Evolutionary conservation across 53 echinoderm and acorn worm species (phyloP).

Genomic region (Holothuria leucospilota): DNA sequence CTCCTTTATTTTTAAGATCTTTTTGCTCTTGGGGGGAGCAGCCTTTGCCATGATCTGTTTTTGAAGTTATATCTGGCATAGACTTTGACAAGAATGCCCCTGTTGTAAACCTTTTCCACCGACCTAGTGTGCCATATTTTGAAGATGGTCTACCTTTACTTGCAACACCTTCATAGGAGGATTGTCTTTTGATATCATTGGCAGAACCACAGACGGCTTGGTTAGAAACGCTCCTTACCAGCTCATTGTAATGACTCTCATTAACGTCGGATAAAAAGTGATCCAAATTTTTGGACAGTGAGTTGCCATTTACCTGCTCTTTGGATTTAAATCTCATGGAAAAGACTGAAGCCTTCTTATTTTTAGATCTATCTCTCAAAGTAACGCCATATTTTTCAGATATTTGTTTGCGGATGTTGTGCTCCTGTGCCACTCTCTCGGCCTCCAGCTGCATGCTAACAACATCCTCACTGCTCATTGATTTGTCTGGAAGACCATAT

Average conservation of each 20-base stretch:
- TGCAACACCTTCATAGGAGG: not conserved
- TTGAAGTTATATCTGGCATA: slow-evolving; percentile 22
- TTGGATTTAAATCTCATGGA: slow-evolving; percentile 27
- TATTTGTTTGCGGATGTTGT: slow-evolving; percentile 15
- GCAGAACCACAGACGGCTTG: not conserved
- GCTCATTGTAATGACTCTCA: not conserved
- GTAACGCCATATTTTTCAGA: slow-evolving; percentile 48
- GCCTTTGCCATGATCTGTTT: not conserved
- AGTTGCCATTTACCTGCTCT: not conserved
- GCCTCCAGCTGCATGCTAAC: not conserved
- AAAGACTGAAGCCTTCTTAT: slow-evolving; percentile 27
- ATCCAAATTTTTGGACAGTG: slow-evolving; percentile 9
- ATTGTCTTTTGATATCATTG: not conserved
- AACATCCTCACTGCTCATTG: not conserved
- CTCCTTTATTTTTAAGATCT: not conserved
- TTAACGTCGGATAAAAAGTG: not conserved
- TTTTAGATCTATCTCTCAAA: slow-evolving; percentile 19
- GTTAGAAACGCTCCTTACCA: too few relatives aligned
- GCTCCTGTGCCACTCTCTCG: not conserved
- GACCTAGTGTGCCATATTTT: slow-evolving; percentile 16
- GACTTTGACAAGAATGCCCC: slow-evolving; percentile 22
- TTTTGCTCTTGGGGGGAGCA: not conserved
- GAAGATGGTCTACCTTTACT: not conserved
- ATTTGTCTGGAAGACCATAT: not conserved
- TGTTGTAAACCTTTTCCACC: slow-evolving; percentile 25